Conservation (phyloP, 2,888 invertebrate species). For the Pasiphila rectangulata region DNA sequence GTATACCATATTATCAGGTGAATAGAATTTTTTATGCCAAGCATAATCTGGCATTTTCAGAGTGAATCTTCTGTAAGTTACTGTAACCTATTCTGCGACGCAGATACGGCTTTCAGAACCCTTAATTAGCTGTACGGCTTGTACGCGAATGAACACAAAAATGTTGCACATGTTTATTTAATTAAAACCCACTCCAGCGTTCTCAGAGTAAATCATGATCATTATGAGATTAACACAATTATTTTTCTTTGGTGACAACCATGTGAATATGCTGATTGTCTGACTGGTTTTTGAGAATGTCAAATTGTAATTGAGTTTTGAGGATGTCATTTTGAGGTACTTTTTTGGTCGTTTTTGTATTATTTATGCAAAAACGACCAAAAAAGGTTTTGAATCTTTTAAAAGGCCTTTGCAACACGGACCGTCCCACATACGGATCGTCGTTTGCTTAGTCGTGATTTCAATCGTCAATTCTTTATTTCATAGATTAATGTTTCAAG, state of each 20-base stretch:
- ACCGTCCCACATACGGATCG: too few species aligned
- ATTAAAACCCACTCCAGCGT: conserved; percentile 18
- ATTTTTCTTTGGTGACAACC: conserved; percentile 2
- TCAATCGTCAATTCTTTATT: too few species aligned
- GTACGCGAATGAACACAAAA: conserved; percentile 22
- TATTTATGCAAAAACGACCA: too few species aligned
- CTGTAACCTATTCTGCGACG: conserved; percentile 8
- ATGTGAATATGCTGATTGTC: conserved; percentile 5
- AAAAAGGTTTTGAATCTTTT: too few species aligned
- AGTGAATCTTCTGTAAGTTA: conserved; percentile 10
- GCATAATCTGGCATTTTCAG: too few species aligned
- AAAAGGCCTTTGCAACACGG: too few species aligned
- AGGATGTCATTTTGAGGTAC: conserved; percentile 9
- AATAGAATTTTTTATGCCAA: too few species aligned
- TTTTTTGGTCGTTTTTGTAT: too few species aligned
- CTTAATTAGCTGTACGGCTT: conserved; percentile 21
- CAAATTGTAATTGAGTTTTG: conserved; percentile 15
- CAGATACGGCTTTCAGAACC: conserved; percentile 14
- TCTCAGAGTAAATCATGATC: conserved; percentile 23
- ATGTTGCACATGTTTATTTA: conserved; percentile 24
- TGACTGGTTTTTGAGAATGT: conserved; percentile 15
- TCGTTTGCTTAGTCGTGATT: too few species aligned
- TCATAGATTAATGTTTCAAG: too few species aligned
- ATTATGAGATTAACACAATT: conserved; percentile 23
- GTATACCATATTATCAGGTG: too few species aligned